Conservation (phyloP, 2,797 vertebrate species). For the Sebastolobus alascanus region DNA sequence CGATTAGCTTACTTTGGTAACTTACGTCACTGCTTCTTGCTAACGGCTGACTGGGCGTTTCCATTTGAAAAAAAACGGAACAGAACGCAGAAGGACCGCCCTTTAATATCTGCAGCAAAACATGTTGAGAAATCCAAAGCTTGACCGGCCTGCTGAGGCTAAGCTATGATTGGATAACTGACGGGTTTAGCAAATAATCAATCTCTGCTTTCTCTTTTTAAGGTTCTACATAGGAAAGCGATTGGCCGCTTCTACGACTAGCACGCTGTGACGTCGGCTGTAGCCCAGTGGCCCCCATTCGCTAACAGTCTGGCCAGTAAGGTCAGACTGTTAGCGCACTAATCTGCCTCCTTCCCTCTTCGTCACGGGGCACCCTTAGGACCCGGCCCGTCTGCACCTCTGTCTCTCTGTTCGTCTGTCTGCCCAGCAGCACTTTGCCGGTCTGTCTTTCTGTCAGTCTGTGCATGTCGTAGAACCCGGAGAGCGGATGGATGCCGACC, state of each 20-base stretch:
- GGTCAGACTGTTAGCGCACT: conserved; percentile 59
- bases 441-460: conserved; percentile 39
- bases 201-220: conserved; percentile 48
- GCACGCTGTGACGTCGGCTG: conserved; percentile 79
- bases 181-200: not conserved
- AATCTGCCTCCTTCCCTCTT: conserved; percentile 55
- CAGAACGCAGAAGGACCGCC: too few relatives aligned
- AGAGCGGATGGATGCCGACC: conserved; percentile 59
- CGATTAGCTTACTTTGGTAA: too few relatives aligned
- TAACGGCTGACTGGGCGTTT: too few relatives aligned
- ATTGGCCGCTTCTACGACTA: conserved; percentile 83
- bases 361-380: conserved; percentile 64
- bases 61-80: too few relatives aligned
- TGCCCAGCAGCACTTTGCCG: conserved; percentile 35
- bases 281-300: conserved; percentile 42
- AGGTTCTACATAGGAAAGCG: conserved; percentile 87
- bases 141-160: not conserved
- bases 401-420: conserved; percentile 49
- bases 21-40: too few relatives aligned
- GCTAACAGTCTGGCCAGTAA: conserved; percentile 60
- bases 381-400: conserved; percentile 61
- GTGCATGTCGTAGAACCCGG: conserved; percentile 43
- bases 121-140: not conserved
- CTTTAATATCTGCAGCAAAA: not conserved
- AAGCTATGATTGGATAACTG: not conserved